Conservation (phyloP, 2,113 vertebrate genomes). For the Zootoca vivipara region DNA sequence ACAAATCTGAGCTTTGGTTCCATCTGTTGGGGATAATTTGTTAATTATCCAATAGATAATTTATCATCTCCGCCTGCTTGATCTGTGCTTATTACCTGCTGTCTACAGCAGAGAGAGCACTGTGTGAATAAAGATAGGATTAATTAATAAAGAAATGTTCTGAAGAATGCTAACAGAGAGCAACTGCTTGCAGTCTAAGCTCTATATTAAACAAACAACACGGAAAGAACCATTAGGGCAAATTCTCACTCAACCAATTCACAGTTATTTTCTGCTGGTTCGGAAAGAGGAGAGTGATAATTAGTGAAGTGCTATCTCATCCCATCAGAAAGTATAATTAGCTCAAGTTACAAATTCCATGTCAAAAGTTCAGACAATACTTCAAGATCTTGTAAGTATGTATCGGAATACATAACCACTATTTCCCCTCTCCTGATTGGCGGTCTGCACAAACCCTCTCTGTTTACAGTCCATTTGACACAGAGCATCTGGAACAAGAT, state of each 20-base stretch:
- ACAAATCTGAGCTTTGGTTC: conserved; percentile 72
- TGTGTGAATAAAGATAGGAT: conserved; percentile 71
- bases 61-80: conserved; percentile 71
- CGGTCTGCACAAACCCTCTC: no score
- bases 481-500: no score
- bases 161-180: conserved; percentile 45
- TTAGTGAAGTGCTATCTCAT: not conserved
- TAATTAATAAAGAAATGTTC: conserved; percentile 74
- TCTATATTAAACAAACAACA: not conserved
- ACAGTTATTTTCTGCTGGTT: not conserved
- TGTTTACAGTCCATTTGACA: no score
- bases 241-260: not conserved
- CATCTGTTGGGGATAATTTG: conserved; percentile 78
- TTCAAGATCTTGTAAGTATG: not conserved
- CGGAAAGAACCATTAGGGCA: not conserved
- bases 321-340: not conserved
- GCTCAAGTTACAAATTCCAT: not conserved
- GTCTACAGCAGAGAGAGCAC: conserved; percentile 64
- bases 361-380: not conserved
- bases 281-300: not conserved
- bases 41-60: conserved; percentile 79
- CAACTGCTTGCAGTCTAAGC: conserved; percentile 26
- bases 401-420: no score
- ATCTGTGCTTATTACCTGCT: conserved; percentile 73
- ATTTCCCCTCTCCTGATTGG: no score